These are phyloP conservation scores for Gonatopus flavifemur DNA, from an alignment of 1,140 invertebrate genomes.

Conservation along the genomic window DNA sequence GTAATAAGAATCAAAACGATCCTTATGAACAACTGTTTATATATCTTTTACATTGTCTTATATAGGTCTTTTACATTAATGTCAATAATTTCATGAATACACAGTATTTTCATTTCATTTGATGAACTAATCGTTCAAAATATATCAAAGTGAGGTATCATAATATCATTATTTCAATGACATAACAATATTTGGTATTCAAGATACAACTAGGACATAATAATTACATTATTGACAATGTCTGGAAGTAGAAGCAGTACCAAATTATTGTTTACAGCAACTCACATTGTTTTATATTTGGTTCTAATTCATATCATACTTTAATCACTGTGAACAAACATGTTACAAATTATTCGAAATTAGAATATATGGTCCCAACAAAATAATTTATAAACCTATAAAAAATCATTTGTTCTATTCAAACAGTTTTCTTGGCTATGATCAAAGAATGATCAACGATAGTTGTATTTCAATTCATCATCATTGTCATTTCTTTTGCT, in stretches of 20 bases:
- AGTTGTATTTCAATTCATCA: too few species aligned
- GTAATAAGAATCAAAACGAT: too few species aligned
- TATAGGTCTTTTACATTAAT: not conserved
- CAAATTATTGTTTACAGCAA: conserved; percentile 7
- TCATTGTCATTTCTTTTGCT: too few species aligned
- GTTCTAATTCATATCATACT: conserved; percentile 22
- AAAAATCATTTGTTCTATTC: conserved; percentile 8
- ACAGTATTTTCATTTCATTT: not conserved
- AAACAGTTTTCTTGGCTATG: not conserved
- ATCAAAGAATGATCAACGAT: too few species aligned
- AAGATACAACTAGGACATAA: conserved; percentile 1
- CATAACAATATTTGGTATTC: not conserved
- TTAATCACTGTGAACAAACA: not conserved
- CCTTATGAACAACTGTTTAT: not conserved
- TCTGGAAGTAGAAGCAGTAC: not conserved
- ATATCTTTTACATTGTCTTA: not conserved
- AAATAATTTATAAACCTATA: conserved; percentile 18
- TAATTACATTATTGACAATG: not conserved
- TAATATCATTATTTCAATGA: not conserved
- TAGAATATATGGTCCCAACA: conserved; percentile 17
- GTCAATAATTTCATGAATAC: not conserved
- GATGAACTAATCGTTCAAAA: not conserved
- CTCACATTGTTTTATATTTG: conserved; percentile 8
- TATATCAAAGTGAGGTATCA: not conserved
- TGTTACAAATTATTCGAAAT: not conserved